Evolutionary conservation across 1,140 invertebrate genomes (phyloP), one percentile per base, ranked within the genome.

Genomic region (Macrotrachela quadricornifera): DNA sequence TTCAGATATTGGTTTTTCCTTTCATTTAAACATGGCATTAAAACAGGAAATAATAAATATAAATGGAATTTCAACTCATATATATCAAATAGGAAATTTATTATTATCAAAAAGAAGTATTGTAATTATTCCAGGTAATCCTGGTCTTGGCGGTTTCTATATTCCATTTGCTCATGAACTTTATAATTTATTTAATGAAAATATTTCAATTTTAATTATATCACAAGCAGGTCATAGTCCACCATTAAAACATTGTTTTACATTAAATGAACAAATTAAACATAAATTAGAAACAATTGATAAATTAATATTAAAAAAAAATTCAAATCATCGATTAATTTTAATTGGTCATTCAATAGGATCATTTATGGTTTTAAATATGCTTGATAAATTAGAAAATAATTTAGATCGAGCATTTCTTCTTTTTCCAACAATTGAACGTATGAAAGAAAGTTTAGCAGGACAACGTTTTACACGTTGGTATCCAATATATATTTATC

Each of bases 291-390:
- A 73, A 78, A 54, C 46, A 47, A 38, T 18, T 53, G 8, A 42
- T 21, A 6, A 42, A 51, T 45, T 39, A 53, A 16, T 10, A 16
- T 8, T 30, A 4, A 2, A 2, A 46, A n/a, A 3, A 36, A 42
- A 40, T 36, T 11, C 30, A 40, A 30, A 41, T 18, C 44, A 53
- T 30, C 36, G 56, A 48, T 55, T 88, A 6, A 76, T 82, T 65
- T 59, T 85, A 0, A 73, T 87, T 57, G 83, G 80, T 1, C 84
- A 87, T 73, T 87, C 84, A 0, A 80, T 86, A 60, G 84, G 84
- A 1, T 73, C 76, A 56, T 83, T 83, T 74, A 79, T 85, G 56
- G 74, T 76, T 54, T 62, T 83, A n/a, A 77, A 85, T 58, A 60
- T 85, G 16, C 59, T 87, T 6, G 75, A 80, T 58, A 62, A 56